Evolutionary conservation across 2,113 vertebrate genomes (phyloP).

Genomic region (Callospermophilus lateralis): DNA sequence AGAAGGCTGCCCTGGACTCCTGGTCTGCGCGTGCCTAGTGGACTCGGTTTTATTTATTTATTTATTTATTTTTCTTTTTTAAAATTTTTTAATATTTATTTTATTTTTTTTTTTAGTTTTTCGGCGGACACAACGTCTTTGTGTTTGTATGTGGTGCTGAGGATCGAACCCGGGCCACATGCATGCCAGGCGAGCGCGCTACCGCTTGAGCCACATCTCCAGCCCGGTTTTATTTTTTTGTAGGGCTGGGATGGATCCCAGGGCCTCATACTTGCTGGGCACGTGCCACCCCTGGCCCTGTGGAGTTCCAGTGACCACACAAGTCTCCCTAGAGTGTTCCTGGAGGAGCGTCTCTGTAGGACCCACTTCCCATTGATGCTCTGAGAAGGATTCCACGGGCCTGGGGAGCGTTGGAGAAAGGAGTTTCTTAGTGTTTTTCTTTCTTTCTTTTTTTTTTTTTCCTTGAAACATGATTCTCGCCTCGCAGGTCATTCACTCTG

Average conservation of each 20-base stretch:
- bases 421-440: background rate
- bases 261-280: background rate
- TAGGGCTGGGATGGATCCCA: background rate
- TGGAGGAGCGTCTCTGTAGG: background rate
- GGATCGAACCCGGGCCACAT: no score
- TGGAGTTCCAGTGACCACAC: fast-evolving
- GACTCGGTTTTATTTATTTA: no score
- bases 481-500: background rate
- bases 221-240: no score
- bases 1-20: background rate
- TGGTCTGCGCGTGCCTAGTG: background rate
- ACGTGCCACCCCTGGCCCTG: no score
- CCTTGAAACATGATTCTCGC: background rate
- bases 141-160: no score
- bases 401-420: background rate
- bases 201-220: no score
- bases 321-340: background rate
- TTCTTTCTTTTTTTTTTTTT: background rate
- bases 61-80: no score
- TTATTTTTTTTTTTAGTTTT: no score
- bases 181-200: no score
- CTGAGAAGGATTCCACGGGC: background rate
- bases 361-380: background rate
- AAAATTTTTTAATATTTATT: no score
- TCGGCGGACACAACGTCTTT: no score